Evolutionary conservation across 2,797 vertebrate genomes (phyloP).

Genomic region (Myotis vivesi): DNA sequence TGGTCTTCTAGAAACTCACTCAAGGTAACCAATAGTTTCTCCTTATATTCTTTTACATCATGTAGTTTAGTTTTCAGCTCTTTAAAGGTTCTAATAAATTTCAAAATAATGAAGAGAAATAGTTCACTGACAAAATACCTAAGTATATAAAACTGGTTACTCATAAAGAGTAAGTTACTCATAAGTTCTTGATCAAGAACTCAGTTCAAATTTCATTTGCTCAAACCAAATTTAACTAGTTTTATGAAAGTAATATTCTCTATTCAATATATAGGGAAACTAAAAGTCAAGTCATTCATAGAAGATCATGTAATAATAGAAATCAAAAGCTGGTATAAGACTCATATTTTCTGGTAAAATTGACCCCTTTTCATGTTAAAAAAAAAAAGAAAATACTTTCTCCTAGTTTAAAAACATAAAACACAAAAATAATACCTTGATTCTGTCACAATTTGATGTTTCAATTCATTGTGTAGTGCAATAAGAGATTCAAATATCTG

Average conservation of each 20-base stretch:
- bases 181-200: slow-evolving; percentile 22
- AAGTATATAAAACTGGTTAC: neutral
- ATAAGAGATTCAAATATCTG: slow-evolving; percentile 66
- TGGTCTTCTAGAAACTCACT: slow-evolving; percentile 80
- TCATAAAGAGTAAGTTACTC: no score
- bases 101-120: slow-evolving; percentile 50
- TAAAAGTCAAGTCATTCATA: slow-evolving; percentile 26
- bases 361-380: neutral
- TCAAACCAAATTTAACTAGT: slow-evolving; percentile 44
- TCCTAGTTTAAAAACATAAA: slow-evolving; percentile 33
- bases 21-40: slow-evolving; percentile 76
- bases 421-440: slow-evolving; percentile 79
- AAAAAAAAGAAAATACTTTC: neutral
- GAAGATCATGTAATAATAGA: slow-evolving; percentile 1
- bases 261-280: slow-evolving; percentile 20
- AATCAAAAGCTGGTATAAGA: neutral
- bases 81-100: neutral
- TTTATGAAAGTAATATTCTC: slow-evolving; percentile 35
- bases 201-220: slow-evolving; percentile 37
- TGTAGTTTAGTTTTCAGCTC: slow-evolving; percentile 70
- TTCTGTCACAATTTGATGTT: neutral
- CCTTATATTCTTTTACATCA: slow-evolving; percentile 64
- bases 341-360: neutral
- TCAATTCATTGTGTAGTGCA: slow-evolving; percentile 47
- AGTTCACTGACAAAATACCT: slow-evolving; percentile 45